Percentiles rank a stretch among this genome's conserved stretches.
These are phyloP conservation scores for Nibea coibor DNA, from an alignment of 2,113 vertebrate species.

Conservation along the genomic window DNA sequence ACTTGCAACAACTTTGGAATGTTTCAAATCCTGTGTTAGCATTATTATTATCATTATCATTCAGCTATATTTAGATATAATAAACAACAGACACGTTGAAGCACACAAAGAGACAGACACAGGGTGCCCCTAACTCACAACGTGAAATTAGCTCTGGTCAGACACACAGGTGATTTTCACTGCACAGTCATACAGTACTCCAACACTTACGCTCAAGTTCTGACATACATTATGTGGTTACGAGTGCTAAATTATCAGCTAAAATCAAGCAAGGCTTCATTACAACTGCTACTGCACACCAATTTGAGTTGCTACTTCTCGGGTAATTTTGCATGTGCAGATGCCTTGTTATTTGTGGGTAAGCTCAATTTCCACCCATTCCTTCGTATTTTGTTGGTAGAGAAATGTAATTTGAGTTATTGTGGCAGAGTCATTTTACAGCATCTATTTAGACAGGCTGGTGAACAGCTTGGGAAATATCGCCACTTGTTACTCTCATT, in stretches of 20 bases:
- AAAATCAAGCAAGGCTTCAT: conserved; percentile 63
- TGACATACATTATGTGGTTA: conserved; percentile 61
- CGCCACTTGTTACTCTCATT: conserved; percentile 40
- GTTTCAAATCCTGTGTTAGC: neutral
- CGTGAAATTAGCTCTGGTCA: conserved; percentile 39
- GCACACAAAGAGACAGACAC: conserved; percentile 24
- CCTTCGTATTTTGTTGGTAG: conserved; percentile 8
- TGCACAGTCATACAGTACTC: conserved; percentile 31
- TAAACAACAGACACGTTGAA: conserved; percentile 25
- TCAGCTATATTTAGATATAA: neutral
- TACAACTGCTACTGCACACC: conserved; percentile 43
- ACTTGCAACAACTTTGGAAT: neutral
- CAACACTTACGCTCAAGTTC: conserved; percentile 42
- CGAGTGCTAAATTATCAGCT: conserved; percentile 52
- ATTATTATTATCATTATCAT: neutral
- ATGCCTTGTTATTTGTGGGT: conserved; percentile 49
- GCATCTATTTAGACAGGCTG: conserved; percentile 11
- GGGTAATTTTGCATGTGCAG: conserved; percentile 38
- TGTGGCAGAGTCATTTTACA: conserved; percentile 29
- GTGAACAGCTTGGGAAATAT: conserved; percentile 38
- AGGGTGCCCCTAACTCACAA: conserved; percentile 6
- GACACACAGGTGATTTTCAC: conserved; percentile 49
- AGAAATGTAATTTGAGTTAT: conserved; percentile 43
- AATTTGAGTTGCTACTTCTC: conserved; percentile 48
- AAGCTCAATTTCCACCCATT: neutral